These are phyloP conservation scores for Micropoecilia bifurca DNA, from an alignment of 2,797 vertebrate genomes.

Conservation along the genomic window DNA sequence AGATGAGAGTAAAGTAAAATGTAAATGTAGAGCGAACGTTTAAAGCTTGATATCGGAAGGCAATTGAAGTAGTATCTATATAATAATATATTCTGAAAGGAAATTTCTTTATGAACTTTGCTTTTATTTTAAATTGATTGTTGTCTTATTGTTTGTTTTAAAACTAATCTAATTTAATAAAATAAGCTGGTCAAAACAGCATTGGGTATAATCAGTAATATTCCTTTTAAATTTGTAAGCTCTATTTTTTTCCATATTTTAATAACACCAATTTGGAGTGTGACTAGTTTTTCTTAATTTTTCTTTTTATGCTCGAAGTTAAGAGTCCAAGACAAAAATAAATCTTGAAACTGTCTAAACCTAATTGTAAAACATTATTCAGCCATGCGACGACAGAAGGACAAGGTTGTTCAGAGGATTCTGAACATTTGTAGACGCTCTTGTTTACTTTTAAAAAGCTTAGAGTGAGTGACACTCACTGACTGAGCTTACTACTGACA, in stretches of 20 bases:
- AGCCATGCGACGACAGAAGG: neutral
- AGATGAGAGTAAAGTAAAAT: constrained; percentile 9
- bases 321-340: neutral
- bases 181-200: neutral
- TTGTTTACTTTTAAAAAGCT: constrained; percentile 36
- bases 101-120: neutral
- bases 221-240: neutral
- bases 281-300: neutral
- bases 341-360: neutral
- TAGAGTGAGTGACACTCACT: constrained; percentile 3
- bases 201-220: neutral
- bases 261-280: neutral
- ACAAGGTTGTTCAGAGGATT: constrained; percentile 1
- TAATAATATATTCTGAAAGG: neutral
- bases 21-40: neutral
- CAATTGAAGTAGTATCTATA: neutral
- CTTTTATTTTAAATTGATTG: constrained; percentile 3
- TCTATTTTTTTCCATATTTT: neutral
- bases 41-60: constrained; percentile 8
- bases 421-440: constrained; percentile 2
- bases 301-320: neutral
- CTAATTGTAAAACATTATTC: neutral
- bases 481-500: constrained; percentile 18
- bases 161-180: neutral
- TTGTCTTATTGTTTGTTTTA: neutral